Evolutionary conservation across 1,140 invertebrate genomes (phyloP).

Genomic region (Marisa cornuarietis): DNA sequence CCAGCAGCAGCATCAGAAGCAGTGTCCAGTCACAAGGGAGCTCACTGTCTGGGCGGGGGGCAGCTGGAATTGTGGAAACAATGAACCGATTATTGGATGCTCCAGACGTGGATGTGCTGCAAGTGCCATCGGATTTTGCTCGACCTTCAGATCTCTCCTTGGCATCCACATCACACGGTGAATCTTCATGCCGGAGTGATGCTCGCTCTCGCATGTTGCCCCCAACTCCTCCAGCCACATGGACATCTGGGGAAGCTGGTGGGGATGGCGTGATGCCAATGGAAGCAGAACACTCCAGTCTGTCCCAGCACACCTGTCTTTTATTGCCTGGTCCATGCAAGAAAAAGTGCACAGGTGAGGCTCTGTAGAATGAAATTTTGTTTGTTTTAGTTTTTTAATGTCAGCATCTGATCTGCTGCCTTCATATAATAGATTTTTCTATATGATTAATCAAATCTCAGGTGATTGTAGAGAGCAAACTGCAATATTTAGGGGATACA

Average conservation of each 20-base stretch:
- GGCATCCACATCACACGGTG: not conserved
- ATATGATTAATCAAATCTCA: too few species aligned
- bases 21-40: not conserved
- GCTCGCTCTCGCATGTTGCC: slow-evolving; percentile 9
- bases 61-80: not conserved
- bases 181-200: not conserved
- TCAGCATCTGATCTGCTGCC: too few species aligned
- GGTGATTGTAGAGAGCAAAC: too few species aligned
- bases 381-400: not conserved
- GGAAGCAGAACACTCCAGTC: not conserved
- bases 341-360: slow-evolving; percentile 10
- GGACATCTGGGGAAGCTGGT: slow-evolving; percentile 6
- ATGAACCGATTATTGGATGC: not conserved
- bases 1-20: not conserved
- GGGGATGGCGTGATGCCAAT: not conserved
- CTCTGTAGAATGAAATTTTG: not conserved
- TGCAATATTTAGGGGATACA: too few species aligned
- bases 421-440: too few species aligned
- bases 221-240: slow-evolving; percentile 14
- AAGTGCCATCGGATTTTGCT: not conserved
- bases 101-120: not conserved
- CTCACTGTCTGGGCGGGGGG: not conserved
- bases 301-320: not conserved
- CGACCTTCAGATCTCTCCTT: slow-evolving; percentile 3
- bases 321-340: slow-evolving; percentile 8